Base-by-base conservation (phyloP, 2,888 invertebrate genomes). In the Liopterus haemorrhoidalis region DNA sequence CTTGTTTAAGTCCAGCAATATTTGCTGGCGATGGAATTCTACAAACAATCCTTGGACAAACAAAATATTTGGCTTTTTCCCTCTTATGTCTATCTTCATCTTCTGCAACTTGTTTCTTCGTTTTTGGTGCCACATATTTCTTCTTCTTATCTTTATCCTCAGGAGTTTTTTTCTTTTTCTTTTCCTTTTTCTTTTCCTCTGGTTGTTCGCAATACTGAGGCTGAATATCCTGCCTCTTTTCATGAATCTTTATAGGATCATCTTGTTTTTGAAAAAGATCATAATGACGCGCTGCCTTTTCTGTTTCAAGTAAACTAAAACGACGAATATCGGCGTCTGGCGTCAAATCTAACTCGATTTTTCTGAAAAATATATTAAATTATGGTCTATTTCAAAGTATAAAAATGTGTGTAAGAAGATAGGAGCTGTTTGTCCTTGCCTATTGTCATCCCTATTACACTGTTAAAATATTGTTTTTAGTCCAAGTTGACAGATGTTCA, bases 31-130 rank as follows among this genome's bases (percentile, higher is more conserved):
- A 59, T 0, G 62, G 59, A 22, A 66, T 27, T 14, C 59, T 51
- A 1, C 60, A 30, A 5, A 55, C 49, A n/a, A 57, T 56, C 37
- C 58, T 60, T 39, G 62, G 57, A 49, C 65, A 66, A 41, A 63
- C 62, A 19, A 55, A 54, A 6, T 52, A 37, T 14, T 50, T 40
- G 25, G 53, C 49, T 31, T 57, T 54, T 5, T 51, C 52, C 30
- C 58, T 59, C 28, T 54, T 43, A 3, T 52, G 48, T 18, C 59
- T 51, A 27, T 59, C 58, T 25, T 52, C 51, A 32, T 54, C 52
- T 5, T 44, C 50, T 14, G 46, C 48, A 42, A 48, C 42, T 22
- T 56, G 51, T 19, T 56, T 57, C 37, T 57, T 58, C 0, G 57
- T 52, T 39, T 55, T 55, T 1, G 58, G 58, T 2, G 50, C 40